phyloP scores from a whole-genome alignment of 2,888 invertebrate genomes.

The Sericinus montela region DNA sequence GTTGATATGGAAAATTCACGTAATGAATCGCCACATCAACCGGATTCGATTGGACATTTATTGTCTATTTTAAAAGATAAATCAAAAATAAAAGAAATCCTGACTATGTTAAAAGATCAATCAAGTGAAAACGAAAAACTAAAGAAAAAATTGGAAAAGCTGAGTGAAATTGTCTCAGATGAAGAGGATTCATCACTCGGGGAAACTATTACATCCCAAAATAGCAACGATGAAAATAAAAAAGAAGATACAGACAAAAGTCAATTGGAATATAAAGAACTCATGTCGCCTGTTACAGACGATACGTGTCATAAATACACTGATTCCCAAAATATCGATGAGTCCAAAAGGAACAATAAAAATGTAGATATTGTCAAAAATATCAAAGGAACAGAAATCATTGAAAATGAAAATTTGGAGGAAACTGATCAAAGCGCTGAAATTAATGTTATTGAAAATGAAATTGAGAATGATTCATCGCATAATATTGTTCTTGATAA shows the following conservation, averaged over 20 bases:
- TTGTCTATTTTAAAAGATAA: conserved; percentile 66
- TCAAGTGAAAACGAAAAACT: conserved; percentile 68
- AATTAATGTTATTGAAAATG: neutral
- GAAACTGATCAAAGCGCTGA: neutral
- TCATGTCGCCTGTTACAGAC: too few relatives aligned
- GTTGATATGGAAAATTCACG: conserved; percentile 26
- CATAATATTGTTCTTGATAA: neutral
- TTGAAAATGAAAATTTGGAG: conserved; percentile 5
- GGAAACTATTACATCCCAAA: neutral
- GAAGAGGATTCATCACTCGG: conserved; percentile 41
- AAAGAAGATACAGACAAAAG: too few relatives aligned
- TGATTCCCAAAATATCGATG: too few relatives aligned
- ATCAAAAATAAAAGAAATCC: conserved; percentile 67
- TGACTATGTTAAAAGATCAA: conserved; percentile 59
- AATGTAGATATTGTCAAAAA: neutral
- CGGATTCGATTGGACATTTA: conserved; percentile 51
- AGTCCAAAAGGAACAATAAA: too few relatives aligned
- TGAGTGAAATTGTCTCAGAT: conserved; percentile 77
- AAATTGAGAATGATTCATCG: neutral
- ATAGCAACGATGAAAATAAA: neutral
- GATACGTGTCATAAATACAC: too few relatives aligned
- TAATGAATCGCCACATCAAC: conserved; percentile 30
- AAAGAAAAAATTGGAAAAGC: conserved; percentile 78
- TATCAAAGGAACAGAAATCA: conserved; percentile 17
- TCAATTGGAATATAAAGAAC: too few relatives aligned